Conservation (phyloP, 2,797 vertebrate species). For the Sphaeramia orbicularis region DNA sequence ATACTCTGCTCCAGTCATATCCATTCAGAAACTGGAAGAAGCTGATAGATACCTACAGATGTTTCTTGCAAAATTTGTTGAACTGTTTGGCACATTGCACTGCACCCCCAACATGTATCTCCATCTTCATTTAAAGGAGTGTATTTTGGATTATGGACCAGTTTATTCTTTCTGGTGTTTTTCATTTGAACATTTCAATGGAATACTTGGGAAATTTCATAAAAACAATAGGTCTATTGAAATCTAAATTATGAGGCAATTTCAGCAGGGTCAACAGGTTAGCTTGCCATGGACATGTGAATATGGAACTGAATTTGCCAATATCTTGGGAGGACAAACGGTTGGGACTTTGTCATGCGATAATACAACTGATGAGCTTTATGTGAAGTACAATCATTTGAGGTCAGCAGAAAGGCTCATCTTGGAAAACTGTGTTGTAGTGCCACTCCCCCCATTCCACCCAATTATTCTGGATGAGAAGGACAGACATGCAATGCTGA, state of each 20-base stretch:
- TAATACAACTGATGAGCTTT: not conserved
- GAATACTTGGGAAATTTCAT: not conserved
- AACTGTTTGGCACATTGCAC: not conserved
- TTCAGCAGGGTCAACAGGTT: too few relatives aligned
- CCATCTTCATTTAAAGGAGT: conserved; percentile 18
- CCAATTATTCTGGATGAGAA: not conserved
- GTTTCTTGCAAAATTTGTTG: conserved; percentile 14
- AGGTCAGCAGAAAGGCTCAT: conserved; percentile 3
- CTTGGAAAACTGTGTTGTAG: conserved; percentile 6
- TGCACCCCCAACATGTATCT: conserved; percentile 21
- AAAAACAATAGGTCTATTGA: too few relatives aligned
- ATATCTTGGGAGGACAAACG: too few relatives aligned
- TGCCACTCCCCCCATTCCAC: not conserved
- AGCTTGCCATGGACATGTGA: too few relatives aligned
- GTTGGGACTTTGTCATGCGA: not conserved
- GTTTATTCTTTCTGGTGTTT: conserved; percentile 27
- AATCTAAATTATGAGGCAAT: too few relatives aligned
- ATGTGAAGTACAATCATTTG: not conserved
- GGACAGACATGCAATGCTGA: conserved; percentile 6
- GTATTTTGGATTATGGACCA: conserved; percentile 13
- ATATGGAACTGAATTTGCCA: too few relatives aligned
- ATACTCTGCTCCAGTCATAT: conserved; percentile 10
- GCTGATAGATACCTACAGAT: conserved; percentile 15
- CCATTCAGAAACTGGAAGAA: conserved; percentile 10
- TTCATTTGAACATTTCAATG: conserved; percentile 26